Conservation (phyloP, 92 coral and sea anemone genomes). For the Plumapathes pennacea region DNA sequence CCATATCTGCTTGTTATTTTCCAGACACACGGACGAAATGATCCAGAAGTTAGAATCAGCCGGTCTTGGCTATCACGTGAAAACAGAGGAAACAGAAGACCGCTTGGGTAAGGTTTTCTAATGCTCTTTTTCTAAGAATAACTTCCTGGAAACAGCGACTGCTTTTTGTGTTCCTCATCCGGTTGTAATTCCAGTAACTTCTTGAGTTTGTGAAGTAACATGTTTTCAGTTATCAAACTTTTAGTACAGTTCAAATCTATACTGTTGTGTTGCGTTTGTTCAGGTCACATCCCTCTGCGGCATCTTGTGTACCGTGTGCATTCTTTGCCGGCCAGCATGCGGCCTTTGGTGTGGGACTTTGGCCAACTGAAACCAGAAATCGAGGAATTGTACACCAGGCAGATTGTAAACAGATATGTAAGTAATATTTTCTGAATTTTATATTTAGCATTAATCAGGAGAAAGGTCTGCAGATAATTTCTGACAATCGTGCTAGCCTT, state of each 20-base stretch:
- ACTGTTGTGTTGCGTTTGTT: too few relatives aligned
- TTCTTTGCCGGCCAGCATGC: constrained; percentile 77
- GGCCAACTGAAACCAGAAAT: constrained; percentile 75
- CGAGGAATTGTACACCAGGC: constrained; percentile 64
- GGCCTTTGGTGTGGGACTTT: constrained; percentile 84
- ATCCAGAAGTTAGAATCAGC: constrained; percentile 82
- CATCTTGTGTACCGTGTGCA: constrained; percentile 83
- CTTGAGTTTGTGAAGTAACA: too few relatives aligned
- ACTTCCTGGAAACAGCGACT: too few relatives aligned
- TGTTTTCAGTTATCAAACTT: background rate
- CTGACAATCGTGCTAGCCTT: too few relatives aligned
- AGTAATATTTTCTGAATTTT: background rate
- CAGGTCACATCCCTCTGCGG: constrained; percentile 70
- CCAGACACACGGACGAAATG: constrained; percentile 81
- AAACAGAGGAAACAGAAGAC: constrained; percentile 66
- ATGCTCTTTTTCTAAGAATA: background rate
- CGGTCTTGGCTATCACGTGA: constrained; percentile 82
- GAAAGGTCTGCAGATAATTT: too few relatives aligned
- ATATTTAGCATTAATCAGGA: too few relatives aligned
- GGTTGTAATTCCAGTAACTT: too few relatives aligned
- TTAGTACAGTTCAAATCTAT: background rate
- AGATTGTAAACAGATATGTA: constrained; percentile 71
- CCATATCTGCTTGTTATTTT: background rate
- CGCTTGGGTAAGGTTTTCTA: constrained; percentile 54
- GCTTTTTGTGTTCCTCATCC: too few relatives aligned